Base-by-base conservation (phyloP, 2,888 invertebrate species). In the Arctia plantaginis region DNA sequence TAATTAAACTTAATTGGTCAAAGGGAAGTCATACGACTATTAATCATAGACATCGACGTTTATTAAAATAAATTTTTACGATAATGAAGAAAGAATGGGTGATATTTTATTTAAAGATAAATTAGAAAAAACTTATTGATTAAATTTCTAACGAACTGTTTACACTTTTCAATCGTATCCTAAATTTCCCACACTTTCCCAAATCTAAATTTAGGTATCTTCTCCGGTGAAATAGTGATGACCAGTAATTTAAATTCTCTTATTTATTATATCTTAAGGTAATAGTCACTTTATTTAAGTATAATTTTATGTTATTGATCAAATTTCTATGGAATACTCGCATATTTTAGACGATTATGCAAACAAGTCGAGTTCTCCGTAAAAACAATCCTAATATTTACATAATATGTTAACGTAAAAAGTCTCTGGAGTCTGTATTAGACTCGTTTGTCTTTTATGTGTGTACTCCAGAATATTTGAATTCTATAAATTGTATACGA, bases 1-100 rank as follows among this genome's bases (percentile, higher is more conserved):
- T 82, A 78, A 86, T 82, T 41, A 75, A n/a, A 66, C 67, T 35
- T 80, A 73, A 80, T 81, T 84, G 35, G 47, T 78, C 72, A 80
- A 79, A 81, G 78, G 70, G 47, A 69, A 62, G 2, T n/a, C n/a
- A 33, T 30, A 73, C 1, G n/a, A 44, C 35, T 64, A 67, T 10
- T 71, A 67, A 74, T 74, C 13, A 67, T 44, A 71, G 39, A 47
- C 41, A 23, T 23, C 13, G 18, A 30, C 44, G 44, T 7, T 15
- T 20, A 18, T 30, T 30, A 30, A 20, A 20, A 44, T 20, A 44
- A 20, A 67, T 23, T 67, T 10, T 44, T 44, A 27, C 18, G 0
- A 18, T 18, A 62, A 30, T 62, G 7, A 62, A 18, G 30, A 62
- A 30, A 62, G 12, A 55, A 55, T 55, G 12, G 12, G 4, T 59